Base-by-base conservation (phyloP, 2,797 vertebrate genomes). In the Taenioides sp. region DNA sequence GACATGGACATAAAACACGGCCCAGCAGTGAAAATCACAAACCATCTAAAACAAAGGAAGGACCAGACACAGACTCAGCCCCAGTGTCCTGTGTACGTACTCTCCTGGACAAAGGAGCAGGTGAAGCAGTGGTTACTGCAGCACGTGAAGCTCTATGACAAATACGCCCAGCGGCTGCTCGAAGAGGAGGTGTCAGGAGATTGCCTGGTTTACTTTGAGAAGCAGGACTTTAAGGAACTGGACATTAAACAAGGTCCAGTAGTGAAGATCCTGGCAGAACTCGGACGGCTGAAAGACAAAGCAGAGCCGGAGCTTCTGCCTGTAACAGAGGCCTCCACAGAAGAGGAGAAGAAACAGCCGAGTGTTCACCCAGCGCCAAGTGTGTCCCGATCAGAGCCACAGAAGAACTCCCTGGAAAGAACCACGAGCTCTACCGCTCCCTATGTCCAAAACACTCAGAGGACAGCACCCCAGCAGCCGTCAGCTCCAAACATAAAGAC, bases 1-100 rank as follows among this genome's bases (percentile, higher is more conserved):
- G 80, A 88, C 0, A 25, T 91, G n/a, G 71, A n/a, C 17, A 68
- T 90, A 67, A 88, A 89, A 60, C 80, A 87, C 7, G 87, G 89
- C 1, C 86, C 87, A 61, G 85, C 87, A n/a, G 88, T 89, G n/a
- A 87, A 72, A 80, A 88, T 91, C 27, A 59, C 69, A 43, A 68
- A 2, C 23, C 3, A 60, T 0, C 66, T 89, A 20, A 28, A 85
- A 23, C 43, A 43, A 1, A 27, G 87, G 6, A 86, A 80, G 55
- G 11, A 67, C 4, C 25, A 2, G 58, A 28, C 40, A 6, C 57
- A 67, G 18, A 14, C 5, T 40, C 31, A 58, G 1, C 34, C 72
- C 49, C 55, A 60, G 37, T 72, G 28, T 14, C 81, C 81, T 52
- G 0, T 1, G 2, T 73, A 80, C 43, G 77, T 84, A 22, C 28